Percentiles rank a stretch among this genome's conserved stretches.
Evolutionary conservation across 2,888 invertebrate genomes (phyloP).

Genomic region (Ectobius pallidus): DNA sequence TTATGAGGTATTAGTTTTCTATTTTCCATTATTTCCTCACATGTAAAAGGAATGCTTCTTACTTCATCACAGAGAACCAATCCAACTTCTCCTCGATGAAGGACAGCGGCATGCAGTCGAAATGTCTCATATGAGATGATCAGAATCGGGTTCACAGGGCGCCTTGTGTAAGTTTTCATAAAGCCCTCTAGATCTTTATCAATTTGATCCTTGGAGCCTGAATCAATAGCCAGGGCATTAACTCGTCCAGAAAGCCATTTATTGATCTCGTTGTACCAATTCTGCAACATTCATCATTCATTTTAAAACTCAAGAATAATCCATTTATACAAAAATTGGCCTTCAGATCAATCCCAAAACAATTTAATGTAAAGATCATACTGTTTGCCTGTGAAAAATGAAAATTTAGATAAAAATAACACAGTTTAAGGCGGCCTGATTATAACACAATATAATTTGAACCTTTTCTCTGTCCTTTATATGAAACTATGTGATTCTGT

Average conservation of each 20-base stretch:
- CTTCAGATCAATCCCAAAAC: too few species aligned
- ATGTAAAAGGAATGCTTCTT: too few species aligned
- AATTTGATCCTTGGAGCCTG: slow-evolving; percentile 85
- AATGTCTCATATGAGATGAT: slow-evolving; percentile 99
- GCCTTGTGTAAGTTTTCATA: slow-evolving; percentile 74
- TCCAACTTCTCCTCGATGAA: slow-evolving; percentile 91
- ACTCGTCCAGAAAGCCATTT: slow-evolving; percentile 94
- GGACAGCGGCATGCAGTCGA: slow-evolving; percentile 86
- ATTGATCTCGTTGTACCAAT: slow-evolving; percentile 97
- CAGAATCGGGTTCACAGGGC: slow-evolving; percentile 88
- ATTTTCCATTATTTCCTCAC: too few species aligned
- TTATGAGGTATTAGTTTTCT: too few species aligned
- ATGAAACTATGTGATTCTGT: too few species aligned
- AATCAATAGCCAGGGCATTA: slow-evolving; percentile 83
- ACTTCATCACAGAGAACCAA: slow-evolving; percentile 97
- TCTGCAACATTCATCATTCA: too few species aligned
- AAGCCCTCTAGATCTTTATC: slow-evolving; percentile 81
- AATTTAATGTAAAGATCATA: too few species aligned
- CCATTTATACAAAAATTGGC: not conserved
- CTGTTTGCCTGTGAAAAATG: too few species aligned
- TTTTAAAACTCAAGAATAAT: not conserved
- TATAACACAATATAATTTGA: too few species aligned
- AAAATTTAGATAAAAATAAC: too few species aligned
- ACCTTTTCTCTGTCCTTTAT: too few species aligned
- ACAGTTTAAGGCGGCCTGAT: too few species aligned